Conservation (phyloP, 2,113 vertebrate genomes). For the Anolis carolinensis region DNA sequence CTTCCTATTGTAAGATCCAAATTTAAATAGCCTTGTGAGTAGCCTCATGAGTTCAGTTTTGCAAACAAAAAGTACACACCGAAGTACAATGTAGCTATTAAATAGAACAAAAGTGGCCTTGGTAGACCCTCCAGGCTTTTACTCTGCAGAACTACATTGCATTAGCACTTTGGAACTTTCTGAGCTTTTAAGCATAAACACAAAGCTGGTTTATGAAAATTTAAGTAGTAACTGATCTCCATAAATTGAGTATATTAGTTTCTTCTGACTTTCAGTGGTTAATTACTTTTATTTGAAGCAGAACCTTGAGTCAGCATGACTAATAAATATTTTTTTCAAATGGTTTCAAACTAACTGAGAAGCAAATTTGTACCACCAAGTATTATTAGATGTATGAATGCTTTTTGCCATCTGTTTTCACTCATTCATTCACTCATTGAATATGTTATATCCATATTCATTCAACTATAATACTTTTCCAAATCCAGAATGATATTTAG, state of each 20-base stretch:
- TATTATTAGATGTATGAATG: no score
- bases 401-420: background rate
- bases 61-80: background rate
- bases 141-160: background rate
- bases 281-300: constrained; percentile 16
- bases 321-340: constrained; percentile 5
- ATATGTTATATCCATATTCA: background rate
- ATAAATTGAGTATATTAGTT: background rate
- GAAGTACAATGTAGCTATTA: background rate
- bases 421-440: background rate
- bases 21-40: background rate
- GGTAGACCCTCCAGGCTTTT: background rate
- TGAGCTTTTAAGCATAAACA: background rate
- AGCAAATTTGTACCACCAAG: background rate
- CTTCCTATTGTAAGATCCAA: background rate
- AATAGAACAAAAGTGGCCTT: background rate
- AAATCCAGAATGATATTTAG: background rate
- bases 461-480: background rate
- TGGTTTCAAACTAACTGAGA: background rate
- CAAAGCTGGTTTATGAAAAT: background rate
- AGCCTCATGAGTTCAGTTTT: background rate
- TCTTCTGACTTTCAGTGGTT: background rate
- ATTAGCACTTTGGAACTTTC: background rate
- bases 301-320: background rate
- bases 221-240: background rate